Conservation (phyloP, 2,888 invertebrate genomes). For the Pinctada fucata region DNA sequence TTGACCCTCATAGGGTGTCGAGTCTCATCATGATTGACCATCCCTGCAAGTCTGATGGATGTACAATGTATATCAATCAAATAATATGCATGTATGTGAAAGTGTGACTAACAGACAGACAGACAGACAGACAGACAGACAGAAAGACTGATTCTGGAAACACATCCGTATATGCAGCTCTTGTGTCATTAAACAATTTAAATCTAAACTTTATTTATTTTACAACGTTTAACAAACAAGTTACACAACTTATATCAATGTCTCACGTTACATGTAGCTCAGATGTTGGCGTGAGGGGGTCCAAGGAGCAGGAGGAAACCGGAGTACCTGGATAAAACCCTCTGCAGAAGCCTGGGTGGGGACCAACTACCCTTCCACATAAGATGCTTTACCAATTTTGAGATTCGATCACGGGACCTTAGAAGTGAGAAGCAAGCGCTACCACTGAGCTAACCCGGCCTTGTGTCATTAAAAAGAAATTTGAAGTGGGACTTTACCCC, state of each 20-base stretch:
- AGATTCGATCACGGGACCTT: background rate
- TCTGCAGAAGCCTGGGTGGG: background rate
- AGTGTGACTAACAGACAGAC: too few species aligned
- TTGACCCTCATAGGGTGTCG: too few species aligned
- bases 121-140: too few species aligned
- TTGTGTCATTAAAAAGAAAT: background rate
- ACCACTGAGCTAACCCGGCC: background rate
- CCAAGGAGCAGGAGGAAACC: background rate
- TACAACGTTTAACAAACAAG: background rate
- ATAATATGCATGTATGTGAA: too few species aligned
- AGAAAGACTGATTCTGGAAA: too few species aligned
- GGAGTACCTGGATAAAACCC: background rate
- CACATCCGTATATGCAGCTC: too few species aligned
- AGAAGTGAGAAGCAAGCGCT: background rate
- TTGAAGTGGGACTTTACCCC: constrained; percentile 74
- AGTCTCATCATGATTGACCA: too few species aligned
- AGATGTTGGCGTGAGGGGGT: background rate
- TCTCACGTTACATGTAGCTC: background rate
- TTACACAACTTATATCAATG: background rate
- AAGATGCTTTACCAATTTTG: too few species aligned
- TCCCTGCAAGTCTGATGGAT: too few species aligned
- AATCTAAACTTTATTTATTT: background rate
- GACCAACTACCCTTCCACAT: background rate
- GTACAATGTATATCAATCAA: too few species aligned
- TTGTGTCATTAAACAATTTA: background rate